Percentiles rank a stretch among this genome's conserved stretches.
These are phyloP conservation scores for Oreochromis niloticus DNA, from an alignment of 2,113 vertebrate species.

Conservation along the genomic window DNA sequence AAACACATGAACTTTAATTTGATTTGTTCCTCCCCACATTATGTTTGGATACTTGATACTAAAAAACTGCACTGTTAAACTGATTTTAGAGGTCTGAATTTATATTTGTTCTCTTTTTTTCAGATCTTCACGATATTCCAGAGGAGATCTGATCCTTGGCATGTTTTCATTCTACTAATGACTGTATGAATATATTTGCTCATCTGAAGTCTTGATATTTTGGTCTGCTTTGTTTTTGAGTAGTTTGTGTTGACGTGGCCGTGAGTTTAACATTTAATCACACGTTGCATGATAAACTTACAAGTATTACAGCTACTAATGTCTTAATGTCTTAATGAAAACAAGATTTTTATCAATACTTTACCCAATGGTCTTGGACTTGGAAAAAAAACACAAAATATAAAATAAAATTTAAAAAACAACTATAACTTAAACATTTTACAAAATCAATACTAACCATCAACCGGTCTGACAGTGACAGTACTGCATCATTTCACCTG, in stretches of 20 bases:
- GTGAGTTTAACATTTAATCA: not conserved
- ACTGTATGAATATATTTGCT: not conserved
- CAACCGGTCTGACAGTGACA: not conserved
- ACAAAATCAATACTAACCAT: not conserved
- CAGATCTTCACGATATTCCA: conserved; percentile 86
- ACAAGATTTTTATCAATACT: not conserved
- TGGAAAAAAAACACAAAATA: not conserved
- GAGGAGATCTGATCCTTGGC: conserved; percentile 71
- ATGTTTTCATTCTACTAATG: conserved; percentile 1
- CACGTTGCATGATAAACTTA: not conserved
- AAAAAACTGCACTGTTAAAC: not conserved
- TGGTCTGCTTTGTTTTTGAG: conserved; percentile 13
- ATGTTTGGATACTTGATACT: not conserved
- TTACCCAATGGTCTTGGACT: not conserved
- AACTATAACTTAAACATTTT: not conserved
- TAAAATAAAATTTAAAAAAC: not conserved
- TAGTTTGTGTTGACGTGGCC: not conserved
- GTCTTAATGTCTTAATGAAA: not conserved
- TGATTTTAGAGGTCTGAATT: not conserved
- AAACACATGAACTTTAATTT: rapidly evolving
- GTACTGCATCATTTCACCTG: not conserved
- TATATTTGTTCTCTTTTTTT: not conserved
- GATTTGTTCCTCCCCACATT: not conserved
- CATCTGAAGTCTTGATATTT: not conserved
- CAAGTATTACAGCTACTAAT: not conserved